These are phyloP conservation scores for Dolichallabes microphthalmus DNA, from an alignment of 2,113 vertebrate species.

Conservation along the genomic window DNA sequence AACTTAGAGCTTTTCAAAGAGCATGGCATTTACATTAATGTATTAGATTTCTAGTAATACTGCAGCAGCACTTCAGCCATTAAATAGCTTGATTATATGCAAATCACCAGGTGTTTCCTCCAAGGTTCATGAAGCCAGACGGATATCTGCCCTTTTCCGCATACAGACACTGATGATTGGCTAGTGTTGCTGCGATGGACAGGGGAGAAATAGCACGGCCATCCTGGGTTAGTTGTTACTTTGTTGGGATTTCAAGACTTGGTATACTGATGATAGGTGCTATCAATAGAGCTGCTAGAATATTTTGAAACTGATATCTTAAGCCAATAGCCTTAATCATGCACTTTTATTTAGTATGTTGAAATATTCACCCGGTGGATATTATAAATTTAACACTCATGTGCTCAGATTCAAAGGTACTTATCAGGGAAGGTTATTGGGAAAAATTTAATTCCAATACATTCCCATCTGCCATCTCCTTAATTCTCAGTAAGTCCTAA, in stretches of 20 bases:
- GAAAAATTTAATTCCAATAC: background rate
- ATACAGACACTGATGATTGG: background rate
- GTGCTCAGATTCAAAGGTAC: background rate
- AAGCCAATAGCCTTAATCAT: background rate
- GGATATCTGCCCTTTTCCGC: background rate
- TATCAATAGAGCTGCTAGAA: background rate
- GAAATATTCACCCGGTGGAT: background rate
- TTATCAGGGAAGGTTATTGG: background rate
- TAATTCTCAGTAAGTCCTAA: background rate
- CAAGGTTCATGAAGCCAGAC: background rate
- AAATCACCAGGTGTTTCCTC: no score
- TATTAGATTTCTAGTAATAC: no score
- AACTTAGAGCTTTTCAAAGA: background rate
- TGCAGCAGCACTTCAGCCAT: background rate
- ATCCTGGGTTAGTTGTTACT: background rate
- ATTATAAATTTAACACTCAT: background rate
- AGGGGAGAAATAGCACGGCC: background rate
- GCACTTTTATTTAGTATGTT: background rate
- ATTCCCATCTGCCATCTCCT: background rate
- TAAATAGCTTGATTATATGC: background rate
- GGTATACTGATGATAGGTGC: background rate
- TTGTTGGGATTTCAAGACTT: background rate
- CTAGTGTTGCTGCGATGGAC: background rate
- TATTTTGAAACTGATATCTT: background rate
- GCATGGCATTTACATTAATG: background rate